phyloP scores from a whole-genome alignment of 2,113 vertebrate genomes.

The Anhinga rufa region DNA sequence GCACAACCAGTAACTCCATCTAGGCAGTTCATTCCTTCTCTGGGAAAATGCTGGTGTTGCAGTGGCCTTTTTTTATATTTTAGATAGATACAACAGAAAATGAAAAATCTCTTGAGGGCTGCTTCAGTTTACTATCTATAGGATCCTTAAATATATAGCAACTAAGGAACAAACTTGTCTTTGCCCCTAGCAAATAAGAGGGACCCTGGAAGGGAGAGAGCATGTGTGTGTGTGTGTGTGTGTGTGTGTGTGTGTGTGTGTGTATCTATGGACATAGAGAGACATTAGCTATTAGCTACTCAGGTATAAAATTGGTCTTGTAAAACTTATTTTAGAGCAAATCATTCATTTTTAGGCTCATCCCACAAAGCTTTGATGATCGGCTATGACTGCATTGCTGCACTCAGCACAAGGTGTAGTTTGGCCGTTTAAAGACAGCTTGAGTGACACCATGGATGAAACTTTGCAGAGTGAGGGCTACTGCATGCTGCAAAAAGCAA shows the following conservation, averaged over 20 bases:
- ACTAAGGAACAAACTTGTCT: background rate
- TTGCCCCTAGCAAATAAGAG: background rate
- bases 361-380: background rate
- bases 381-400: background rate
- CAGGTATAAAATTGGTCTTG: background rate
- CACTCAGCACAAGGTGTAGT: background rate
- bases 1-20: background rate
- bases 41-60: background rate
- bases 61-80: background rate
- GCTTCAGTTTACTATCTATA: background rate
- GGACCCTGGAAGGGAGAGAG: background rate
- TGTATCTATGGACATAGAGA: background rate
- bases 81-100: background rate
- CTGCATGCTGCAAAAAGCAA: background rate
- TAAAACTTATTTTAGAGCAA: background rate
- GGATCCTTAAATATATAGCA: background rate
- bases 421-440: background rate
- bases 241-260: fast-evolving
- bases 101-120: background rate
- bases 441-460: background rate
- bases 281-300: background rate
- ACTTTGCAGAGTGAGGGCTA: background rate
- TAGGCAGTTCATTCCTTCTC: background rate
- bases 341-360: fast-evolving
- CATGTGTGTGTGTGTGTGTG: no score